phyloP scores from a whole-genome alignment of 2,888 invertebrate genomes.

The Trichopria drosophilae region DNA sequence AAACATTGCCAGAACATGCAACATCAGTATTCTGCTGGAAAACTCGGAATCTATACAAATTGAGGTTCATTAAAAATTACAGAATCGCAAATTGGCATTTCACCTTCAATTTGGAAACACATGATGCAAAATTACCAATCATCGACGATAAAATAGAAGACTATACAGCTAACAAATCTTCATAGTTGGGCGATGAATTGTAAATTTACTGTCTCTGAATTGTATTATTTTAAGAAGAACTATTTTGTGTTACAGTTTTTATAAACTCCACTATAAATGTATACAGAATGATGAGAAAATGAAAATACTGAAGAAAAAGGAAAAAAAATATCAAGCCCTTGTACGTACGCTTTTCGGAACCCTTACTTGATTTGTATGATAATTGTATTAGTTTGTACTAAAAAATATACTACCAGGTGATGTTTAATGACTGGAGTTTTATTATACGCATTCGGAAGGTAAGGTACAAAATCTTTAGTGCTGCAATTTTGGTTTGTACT shows the following conservation, averaged over 20 bases:
- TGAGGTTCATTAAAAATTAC: too few relatives aligned
- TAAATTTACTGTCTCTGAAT: constrained; percentile 55
- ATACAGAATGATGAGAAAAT: constrained; percentile 49
- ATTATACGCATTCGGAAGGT: background rate
- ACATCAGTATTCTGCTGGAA: constrained; percentile 46
- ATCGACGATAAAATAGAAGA: constrained; percentile 35
- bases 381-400: constrained; percentile 56
- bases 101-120: constrained; percentile 4
- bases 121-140: constrained; percentile 26
- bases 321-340: constrained; percentile 47
- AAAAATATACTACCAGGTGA: constrained; percentile 56
- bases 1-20: constrained; percentile 50
- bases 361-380: constrained; percentile 56
- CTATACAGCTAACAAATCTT: constrained; percentile 35
- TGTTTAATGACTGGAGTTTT: constrained; percentile 48
- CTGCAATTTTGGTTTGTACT: constrained; percentile 40
- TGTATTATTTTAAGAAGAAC: constrained; percentile 55
- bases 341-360: constrained; percentile 54
- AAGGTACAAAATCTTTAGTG: constrained; percentile 11
- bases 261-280: constrained; percentile 54
- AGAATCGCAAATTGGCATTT: background rate
- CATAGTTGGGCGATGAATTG: constrained; percentile 47
- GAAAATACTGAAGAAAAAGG: constrained; percentile 26
- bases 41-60: constrained; percentile 27
- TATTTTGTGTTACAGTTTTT: constrained; percentile 58